phyloP scores from a whole-genome alignment of 2,797 vertebrate species.

The Pseudochromis fuscus region DNA sequence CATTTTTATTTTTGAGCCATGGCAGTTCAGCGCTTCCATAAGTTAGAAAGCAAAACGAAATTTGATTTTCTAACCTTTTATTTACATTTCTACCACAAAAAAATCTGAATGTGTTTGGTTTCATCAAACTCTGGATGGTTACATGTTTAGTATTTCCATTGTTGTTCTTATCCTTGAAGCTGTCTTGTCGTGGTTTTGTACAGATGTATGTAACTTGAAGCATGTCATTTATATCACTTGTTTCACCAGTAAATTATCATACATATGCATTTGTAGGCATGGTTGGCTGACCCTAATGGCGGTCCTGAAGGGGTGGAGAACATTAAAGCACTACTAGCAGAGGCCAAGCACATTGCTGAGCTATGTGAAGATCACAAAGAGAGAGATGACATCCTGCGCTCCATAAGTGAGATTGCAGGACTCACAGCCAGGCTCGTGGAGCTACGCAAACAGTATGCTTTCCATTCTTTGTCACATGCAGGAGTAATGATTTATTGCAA shows the following conservation, averaged over 20 bases:
- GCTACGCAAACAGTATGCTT: conserved; percentile 91
- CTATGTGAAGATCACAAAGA: conserved; percentile 97
- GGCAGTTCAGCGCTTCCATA: no score
- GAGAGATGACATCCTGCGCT: conserved; percentile 96
- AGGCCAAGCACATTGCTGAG: conserved; percentile 96
- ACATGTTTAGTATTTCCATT: no score
- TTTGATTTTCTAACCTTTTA: no score
- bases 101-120: no score
- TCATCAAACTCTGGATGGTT: no score
- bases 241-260: conserved; percentile 1
- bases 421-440: conserved; percentile 93
- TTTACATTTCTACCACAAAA: no score
- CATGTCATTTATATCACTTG: no score
- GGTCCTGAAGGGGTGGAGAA: conserved; percentile 96
- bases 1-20: no score
- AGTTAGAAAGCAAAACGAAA: no score
- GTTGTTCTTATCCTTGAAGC: neutral
- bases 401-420: conserved; percentile 94
- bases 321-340: conserved; percentile 91
- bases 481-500: neutral
- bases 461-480: conserved; percentile 9
- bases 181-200: neutral
- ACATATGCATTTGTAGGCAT: conserved; percentile 85
- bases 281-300: conserved; percentile 96
- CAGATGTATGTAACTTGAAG: neutral